Conservation (phyloP, 2,113 vertebrate species). For the Climacteris rufus region DNA sequence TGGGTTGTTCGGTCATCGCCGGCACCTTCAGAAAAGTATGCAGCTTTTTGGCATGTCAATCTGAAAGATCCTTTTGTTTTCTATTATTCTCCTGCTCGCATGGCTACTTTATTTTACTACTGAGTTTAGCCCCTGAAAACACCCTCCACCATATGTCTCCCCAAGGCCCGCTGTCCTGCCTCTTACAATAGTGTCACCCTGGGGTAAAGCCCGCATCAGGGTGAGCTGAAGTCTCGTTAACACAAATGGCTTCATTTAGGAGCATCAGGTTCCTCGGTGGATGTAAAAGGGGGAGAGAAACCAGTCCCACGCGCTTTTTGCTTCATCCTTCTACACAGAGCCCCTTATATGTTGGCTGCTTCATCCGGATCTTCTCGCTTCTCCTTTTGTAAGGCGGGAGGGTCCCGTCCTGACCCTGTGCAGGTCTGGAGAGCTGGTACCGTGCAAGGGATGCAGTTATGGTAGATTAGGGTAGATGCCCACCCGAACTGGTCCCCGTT, state of each 20-base stretch:
- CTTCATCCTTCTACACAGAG: background rate
- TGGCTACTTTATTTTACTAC: conserved; percentile 60
- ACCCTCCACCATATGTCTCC: conserved; percentile 70
- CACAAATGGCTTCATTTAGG: conserved; percentile 40
- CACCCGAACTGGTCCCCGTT: background rate
- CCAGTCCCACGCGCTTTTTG: background rate
- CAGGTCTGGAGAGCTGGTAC: background rate
- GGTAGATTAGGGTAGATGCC: background rate
- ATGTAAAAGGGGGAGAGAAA: background rate
- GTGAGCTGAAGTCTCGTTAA: background rate
- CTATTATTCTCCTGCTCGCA: conserved; percentile 34
- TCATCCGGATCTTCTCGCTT: background rate
- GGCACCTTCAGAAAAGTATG: background rate
- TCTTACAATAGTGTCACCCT: conserved; percentile 41
- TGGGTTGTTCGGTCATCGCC: background rate
- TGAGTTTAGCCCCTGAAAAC: conserved; percentile 31
- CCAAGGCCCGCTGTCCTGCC: background rate
- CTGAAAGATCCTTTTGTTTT: conserved; percentile 69
- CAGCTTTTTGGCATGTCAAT: background rate
- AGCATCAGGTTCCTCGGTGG: background rate
- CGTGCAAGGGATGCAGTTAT: accelerated
- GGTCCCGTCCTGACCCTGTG: background rate
- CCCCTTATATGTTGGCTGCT: background rate
- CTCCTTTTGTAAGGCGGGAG: background rate
- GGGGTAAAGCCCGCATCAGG: conserved; percentile 9